Percentiles rank a stretch among this genome's conserved stretches.
phyloP scores from a whole-genome alignment of 2,797 vertebrate genomes.

The Centropyge bicolor region DNA sequence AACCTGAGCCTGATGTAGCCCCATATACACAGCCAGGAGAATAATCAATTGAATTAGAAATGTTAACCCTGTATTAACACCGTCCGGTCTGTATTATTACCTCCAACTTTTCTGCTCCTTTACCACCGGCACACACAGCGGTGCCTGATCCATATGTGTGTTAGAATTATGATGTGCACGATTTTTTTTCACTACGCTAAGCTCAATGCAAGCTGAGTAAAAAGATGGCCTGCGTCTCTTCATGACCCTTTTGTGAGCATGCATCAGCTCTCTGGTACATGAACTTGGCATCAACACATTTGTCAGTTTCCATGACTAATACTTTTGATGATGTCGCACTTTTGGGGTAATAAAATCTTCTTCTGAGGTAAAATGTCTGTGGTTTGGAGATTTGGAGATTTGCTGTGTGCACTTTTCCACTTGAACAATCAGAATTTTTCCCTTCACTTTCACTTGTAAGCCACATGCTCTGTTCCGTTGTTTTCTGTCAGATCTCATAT shows the following conservation, averaged over 20 bases:
- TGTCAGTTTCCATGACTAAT: constrained; percentile 19
- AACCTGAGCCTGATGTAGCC: constrained; percentile 79
- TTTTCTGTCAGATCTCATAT: constrained; percentile 27
- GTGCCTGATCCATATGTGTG: constrained; percentile 36
- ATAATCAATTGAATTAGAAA: constrained; percentile 81
- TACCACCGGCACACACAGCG: constrained; percentile 27
- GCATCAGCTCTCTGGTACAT: neutral
- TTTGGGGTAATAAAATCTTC: constrained; percentile 21
- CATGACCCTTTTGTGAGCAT: neutral
- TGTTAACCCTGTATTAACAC: constrained; percentile 75
- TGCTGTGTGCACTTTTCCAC: constrained; percentile 44
- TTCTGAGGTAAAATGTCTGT: constrained; percentile 39
- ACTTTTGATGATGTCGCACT: constrained; percentile 35
- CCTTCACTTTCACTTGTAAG: constrained; percentile 27
- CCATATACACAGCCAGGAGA: constrained; percentile 57
- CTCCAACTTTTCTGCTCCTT: constrained; percentile 34
- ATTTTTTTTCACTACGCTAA: neutral
- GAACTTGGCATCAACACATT: neutral
- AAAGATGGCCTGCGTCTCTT: constrained; percentile 24
- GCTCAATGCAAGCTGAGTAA: constrained; percentile 3
- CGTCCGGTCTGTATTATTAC: constrained; percentile 56
- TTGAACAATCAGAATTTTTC: constrained; percentile 24
- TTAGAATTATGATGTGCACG: neutral
- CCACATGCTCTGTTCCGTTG: constrained; percentile 5
- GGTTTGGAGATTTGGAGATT: constrained; percentile 42